Percentiles rank a stretch among this genome's conserved stretches.
Evolutionary conservation across 2,113 vertebrate genomes (phyloP).

Genomic region (Bos indicus): DNA sequence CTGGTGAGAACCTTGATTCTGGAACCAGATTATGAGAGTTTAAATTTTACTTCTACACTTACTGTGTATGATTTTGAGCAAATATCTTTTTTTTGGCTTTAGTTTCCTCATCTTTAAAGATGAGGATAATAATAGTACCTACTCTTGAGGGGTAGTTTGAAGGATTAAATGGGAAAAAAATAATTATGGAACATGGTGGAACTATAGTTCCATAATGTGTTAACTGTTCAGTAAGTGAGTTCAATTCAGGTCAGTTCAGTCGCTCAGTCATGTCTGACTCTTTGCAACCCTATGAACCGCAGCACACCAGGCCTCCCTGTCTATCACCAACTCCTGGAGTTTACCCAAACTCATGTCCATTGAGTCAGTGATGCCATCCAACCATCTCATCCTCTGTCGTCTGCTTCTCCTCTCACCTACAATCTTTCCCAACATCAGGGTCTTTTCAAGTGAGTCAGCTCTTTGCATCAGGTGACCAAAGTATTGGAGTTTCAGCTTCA

Average conservation of each 20-base stretch:
- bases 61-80: not conserved
- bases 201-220: not conserved
- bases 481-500: not conserved
- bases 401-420: not conserved
- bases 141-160: not conserved
- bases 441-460: not conserved
- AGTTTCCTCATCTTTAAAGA: constrained; percentile 7
- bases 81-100: not conserved
- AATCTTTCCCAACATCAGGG: not conserved
- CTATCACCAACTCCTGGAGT: not conserved
- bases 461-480: not conserved
- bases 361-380: not conserved
- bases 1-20: not conserved
- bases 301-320: rapidly evolving
- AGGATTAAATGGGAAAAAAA: not conserved
- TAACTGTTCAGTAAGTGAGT: not conserved
- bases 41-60: not conserved
- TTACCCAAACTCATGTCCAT: not conserved
- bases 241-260: not conserved
- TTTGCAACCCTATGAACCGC: not conserved
- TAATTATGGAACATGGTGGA: not conserved
- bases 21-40: not conserved
- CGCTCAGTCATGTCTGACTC: rapidly evolving
- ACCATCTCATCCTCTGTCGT: not conserved
- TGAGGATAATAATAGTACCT: not conserved